Evolutionary conservation across 2,888 invertebrate genomes (phyloP), one percentile per base, ranked within the genome.

Genomic region (Notodonta ziczac): DNA sequence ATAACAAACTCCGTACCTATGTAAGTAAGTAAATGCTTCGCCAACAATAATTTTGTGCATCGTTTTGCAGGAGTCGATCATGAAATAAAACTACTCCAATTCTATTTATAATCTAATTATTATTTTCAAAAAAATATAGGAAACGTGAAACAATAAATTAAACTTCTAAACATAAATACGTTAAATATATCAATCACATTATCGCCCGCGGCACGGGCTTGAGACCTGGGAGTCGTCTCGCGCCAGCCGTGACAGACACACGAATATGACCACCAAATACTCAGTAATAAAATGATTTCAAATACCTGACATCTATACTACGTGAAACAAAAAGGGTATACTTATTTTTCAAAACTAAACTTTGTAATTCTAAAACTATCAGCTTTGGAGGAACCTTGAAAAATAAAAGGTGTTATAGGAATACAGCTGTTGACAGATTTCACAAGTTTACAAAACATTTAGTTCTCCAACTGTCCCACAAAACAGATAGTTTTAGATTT

Each of bases 91-190:
- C 75, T 40, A 72, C 64, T 64, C 3, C 0, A 54, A 70, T 67
- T 74, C 80, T 84, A 88, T 85, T 85, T 82, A 82, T 85, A 86
- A 83, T 86, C 87, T 89, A 88, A 85, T 90, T 88, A 88, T 88
- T 88, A 87, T 87, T 88, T 86, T 85, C 81, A 87, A 88, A 86
- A 87, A 87, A 88, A 86, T 84, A 87, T 85, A 87, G 85, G 84
- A 87, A 88, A 89, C 85, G 78, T 84, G 85, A 89, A 89, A 89
- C 87, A 90, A 90, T 90, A 90, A 90, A 82, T 89, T 88, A 90
- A 86, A 77, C 83, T 77, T 84, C 83, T 86, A 87, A 85, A 86
- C 82, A 80, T 86, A 86, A 84, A 83, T 82, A 83, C 76, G 79
- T 82, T 82, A 84, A 82, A 81, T 78, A 83, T 77, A 74, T 81